Evolutionary conservation across 2,797 vertebrate species (phyloP).

Genomic region (Sphaeramia orbicularis): DNA sequence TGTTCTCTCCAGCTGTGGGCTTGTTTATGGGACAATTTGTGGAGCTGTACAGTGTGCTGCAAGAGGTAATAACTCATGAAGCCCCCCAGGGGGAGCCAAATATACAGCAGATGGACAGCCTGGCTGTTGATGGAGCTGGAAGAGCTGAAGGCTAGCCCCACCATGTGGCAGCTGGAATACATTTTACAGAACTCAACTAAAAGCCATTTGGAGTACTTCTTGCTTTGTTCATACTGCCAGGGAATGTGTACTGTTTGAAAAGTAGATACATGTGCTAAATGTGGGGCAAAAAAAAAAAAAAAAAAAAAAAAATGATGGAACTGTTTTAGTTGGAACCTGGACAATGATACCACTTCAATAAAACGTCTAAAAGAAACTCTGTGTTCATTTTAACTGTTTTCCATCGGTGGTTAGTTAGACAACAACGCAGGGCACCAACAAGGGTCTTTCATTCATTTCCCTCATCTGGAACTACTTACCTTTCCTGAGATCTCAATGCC

Average conservation of each 20-base stretch:
- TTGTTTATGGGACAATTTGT: slow-evolving; percentile 51
- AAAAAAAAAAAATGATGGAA: slow-evolving; percentile 17
- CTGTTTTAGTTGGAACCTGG: neutral
- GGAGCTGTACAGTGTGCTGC: slow-evolving; percentile 18
- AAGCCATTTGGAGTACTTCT: slow-evolving; percentile 43
- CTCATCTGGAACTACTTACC: slow-evolving; percentile 77
- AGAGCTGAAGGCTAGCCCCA: slow-evolving; percentile 74
- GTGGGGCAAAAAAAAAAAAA: neutral
- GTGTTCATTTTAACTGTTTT: neutral
- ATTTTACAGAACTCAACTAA: slow-evolving; percentile 39
- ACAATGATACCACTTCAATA: neutral
- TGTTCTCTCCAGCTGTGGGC: slow-evolving; percentile 48
- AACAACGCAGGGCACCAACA: neutral
- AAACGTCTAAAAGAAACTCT: neutral
- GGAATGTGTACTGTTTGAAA: slow-evolving; percentile 15
- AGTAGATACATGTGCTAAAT: slow-evolving; percentile 16
- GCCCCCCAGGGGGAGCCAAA: slow-evolving; percentile 77
- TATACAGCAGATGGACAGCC: slow-evolving; percentile 60
- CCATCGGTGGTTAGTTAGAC: neutral
- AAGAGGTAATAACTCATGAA: slow-evolving; percentile 69
- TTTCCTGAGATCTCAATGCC: slow-evolving; percentile 98
- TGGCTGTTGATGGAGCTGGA: slow-evolving; percentile 25
- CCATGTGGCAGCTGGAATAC: slow-evolving; percentile 73
- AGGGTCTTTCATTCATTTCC: neutral
- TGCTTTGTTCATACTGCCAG: slow-evolving; percentile 19